phyloP scores from a whole-genome alignment of 2,797 vertebrate species.

The Scolopax bukidnonensis region DNA sequence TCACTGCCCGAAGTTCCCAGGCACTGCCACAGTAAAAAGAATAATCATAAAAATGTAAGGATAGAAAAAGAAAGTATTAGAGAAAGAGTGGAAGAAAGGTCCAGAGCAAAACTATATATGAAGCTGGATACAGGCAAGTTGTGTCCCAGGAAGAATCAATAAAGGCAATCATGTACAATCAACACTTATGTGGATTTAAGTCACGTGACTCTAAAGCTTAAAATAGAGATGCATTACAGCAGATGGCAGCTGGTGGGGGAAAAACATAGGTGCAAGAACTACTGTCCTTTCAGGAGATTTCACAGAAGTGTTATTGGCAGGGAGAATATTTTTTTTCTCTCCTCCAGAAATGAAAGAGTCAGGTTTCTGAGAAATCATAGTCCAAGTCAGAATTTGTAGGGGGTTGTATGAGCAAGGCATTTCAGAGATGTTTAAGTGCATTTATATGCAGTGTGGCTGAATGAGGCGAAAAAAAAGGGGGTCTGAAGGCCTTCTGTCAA shows the following conservation, averaged over 20 bases:
- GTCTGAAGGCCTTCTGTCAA: slow-evolving; percentile 62
- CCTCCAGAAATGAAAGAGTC: background rate
- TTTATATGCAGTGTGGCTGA: slow-evolving; percentile 42
- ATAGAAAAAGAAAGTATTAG: background rate
- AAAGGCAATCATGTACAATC: slow-evolving; percentile 82
- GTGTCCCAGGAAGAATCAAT: slow-evolving; percentile 76
- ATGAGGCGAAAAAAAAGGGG: background rate
- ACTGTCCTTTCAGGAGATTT: slow-evolving; percentile 71
- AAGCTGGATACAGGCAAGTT: slow-evolving; percentile 62
- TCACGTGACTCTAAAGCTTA: slow-evolving; percentile 70
- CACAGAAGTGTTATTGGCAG: slow-evolving; percentile 54
- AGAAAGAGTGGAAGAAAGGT: slow-evolving; percentile 32
- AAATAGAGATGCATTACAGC: slow-evolving; percentile 75
- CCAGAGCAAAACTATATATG: slow-evolving; percentile 33
- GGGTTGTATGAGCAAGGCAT: slow-evolving; percentile 12
- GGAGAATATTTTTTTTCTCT: background rate
- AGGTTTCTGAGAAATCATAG: slow-evolving; percentile 58
- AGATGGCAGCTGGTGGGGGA: slow-evolving; percentile 66
- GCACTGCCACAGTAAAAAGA: background rate
- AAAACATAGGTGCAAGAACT: slow-evolving; percentile 59
- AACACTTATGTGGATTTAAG: slow-evolving; percentile 78
- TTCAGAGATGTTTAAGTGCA: slow-evolving; percentile 43
- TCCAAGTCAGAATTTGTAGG: slow-evolving; percentile 36
- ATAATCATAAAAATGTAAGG: background rate
- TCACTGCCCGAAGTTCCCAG: background rate